Base-by-base conservation (phyloP, 1,140 invertebrate genomes). In the Eubasilissa regina region DNA sequence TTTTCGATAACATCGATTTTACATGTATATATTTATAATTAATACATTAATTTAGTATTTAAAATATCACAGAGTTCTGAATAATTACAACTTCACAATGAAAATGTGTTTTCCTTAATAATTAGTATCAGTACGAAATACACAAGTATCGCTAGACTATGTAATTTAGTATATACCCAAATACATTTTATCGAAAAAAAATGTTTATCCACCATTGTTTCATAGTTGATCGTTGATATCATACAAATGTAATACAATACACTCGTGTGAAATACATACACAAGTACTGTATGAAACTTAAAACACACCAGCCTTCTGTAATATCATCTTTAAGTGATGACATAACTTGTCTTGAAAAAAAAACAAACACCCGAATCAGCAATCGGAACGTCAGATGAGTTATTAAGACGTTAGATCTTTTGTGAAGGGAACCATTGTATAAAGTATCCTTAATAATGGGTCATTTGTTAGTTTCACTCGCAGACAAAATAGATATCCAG, bases 381-480 rank as follows among this genome's bases (percentile, higher is more conserved):
- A 72, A 70, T 75, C 80, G 81, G 80, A 78, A 80, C 79, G 66
- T 78, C 62, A 74, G 45, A 62, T 78, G 78, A 80, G 81, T 82
- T 82, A 82, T 82, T 82, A 82, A 80, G 81, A 82, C 55, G 62
- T 80, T 68, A 74, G 48, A 74, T 73, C 81, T 75, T 68, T 35
- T 78, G 51, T 75, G 55, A 75, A 56, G 70, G 58, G 75, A 55
- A 47, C 35, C 75, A 79, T 79, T 82, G 78, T 82, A 62, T 75
- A 82, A 82, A 82, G 81, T 82, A 80, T 76, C 76, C 78, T 45
- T 82, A 82, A 82, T 82, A 82, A 82, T 75, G 76, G 81, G 81
- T 82, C 81, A 82, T 82, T 82, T 82, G 81, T 82, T 82, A 82
- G 81, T 82, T 78, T 82, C 81, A 82, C 81, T 75, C 81, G 78